Evolutionary conservation across 1,140 invertebrate genomes (phyloP), one percentile per base, ranked within the genome.

Genomic region (Pseudobourletiella spinata): DNA sequence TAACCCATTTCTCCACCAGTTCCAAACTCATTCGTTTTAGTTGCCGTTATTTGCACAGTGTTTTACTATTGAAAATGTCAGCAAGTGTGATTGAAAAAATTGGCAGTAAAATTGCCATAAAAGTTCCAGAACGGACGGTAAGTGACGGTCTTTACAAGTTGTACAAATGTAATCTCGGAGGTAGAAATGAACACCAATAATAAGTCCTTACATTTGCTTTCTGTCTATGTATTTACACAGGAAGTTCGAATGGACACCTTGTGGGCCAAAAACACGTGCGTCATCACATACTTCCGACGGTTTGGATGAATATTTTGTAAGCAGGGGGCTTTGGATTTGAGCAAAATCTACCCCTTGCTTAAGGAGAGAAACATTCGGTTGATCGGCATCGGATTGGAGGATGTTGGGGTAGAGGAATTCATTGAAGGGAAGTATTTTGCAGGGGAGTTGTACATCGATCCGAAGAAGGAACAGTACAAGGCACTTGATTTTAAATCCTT

Each of bases 221-320:
- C n/a, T n/a, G n/a, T n/a, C n/a, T n/a, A n/a, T n/a, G n/a, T n/a
- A n/a, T n/a, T n/a, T n/a, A n/a, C n/a, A n/a, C 29, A 64, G 46
- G 83, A 83, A 35, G 72, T 76, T 3, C 58, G 63, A 4, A 60
- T 77, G 63, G 70, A 72, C 51, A 68, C 61, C 11, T 61, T 77
- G 14, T 78, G 76, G 76, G 64, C 73, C 57, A 74, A 78, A 8
- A 69, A 76, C 32, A 62, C 76, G 11, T 75, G 73, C 59, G 81
- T 83, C 0, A 77, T 86, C n/a, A 77, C 80, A 8, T 85, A 85
- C 71, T 77, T 85, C 66, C 76, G 84, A 2, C 75, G 84, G 20
- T 86, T 84, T 78, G 84, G 84, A 66, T 86, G 84, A 77, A 74
- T 80, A 66, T 79, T 83, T 59, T 85, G 83, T 74, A 73, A 83